These are phyloP conservation scores for Solenodon paradoxus DNA, from an alignment of 2,113 vertebrate genomes.

Conservation along the genomic window DNA sequence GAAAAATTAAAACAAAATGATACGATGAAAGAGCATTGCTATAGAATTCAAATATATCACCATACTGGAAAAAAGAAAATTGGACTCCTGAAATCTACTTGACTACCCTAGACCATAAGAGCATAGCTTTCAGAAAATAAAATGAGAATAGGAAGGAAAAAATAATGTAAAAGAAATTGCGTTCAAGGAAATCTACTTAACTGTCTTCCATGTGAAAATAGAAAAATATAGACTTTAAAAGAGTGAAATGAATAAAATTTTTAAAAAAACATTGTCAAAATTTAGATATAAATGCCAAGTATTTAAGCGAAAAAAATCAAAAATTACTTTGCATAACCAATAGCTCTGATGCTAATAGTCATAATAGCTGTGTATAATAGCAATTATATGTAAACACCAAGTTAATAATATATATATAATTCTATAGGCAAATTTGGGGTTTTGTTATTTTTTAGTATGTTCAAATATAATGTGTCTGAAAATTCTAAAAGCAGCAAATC, in stretches of 20 bases:
- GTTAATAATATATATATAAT: background rate
- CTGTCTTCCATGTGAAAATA: background rate
- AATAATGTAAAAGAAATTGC: constrained; percentile 15
- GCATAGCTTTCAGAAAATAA: background rate
- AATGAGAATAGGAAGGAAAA: constrained; percentile 21
- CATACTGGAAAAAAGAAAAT: background rate
- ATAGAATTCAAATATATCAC: background rate
- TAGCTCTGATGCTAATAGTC: background rate
- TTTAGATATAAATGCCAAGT: background rate
- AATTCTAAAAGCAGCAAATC: background rate
- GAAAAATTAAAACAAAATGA: constrained; percentile 16
- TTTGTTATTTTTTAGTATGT: background rate
- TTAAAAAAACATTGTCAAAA: background rate
- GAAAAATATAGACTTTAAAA: constrained; percentile 24
- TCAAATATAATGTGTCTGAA: background rate
- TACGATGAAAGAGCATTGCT: background rate
- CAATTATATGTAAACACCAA: background rate
- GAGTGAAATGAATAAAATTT: background rate
- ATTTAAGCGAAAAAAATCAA: background rate
- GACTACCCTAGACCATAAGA: background rate
- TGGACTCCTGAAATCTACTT: background rate
- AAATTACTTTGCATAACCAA: background rate
- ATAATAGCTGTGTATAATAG: background rate
- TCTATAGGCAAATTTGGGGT: background rate
- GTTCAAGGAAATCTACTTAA: constrained; percentile 41